A percentile compares a stretch with the other conserved stretches of the same genome.
phyloP scores from a whole-genome alignment of 2,797 vertebrate species.

The Sebastolobus altivelis region DNA sequence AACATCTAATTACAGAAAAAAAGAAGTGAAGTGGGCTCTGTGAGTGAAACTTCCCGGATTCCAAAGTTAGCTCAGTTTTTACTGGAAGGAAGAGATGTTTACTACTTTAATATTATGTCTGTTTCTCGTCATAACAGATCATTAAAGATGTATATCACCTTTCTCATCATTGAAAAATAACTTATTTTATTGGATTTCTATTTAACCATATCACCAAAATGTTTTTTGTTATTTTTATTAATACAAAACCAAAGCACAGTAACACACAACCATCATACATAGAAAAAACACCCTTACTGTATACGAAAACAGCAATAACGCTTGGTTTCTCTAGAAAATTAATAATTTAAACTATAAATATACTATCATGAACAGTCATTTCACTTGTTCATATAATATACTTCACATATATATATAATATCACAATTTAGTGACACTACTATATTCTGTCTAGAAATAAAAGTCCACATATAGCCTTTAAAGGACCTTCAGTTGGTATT shows the following conservation, averaged over 20 bases:
- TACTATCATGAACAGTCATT: neutral
- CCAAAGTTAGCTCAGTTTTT: slow-evolving; percentile 28
- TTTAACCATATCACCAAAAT: neutral
- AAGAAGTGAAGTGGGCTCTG: slow-evolving; percentile 18
- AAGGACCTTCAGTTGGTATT: neutral
- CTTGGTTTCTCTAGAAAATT: neutral
- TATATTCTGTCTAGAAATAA: neutral
- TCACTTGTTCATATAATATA: neutral
- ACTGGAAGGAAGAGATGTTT: slow-evolving; percentile 33
- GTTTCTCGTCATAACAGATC: slow-evolving; percentile 5
- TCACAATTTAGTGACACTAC: neutral
- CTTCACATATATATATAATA: neutral
- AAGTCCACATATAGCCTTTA: neutral
- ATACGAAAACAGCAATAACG: neutral
- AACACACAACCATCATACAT: neutral
- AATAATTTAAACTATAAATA: neutral
- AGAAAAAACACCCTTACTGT: neutral
- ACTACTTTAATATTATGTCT: neutral
- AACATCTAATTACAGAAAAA: slow-evolving; percentile 31
- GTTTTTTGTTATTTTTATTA: neutral
- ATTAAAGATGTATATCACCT: neutral
- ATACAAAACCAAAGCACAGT: neutral
- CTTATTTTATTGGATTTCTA: neutral
- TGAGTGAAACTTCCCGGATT: slow-evolving; percentile 38
- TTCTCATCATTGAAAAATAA: neutral